phyloP scores from a whole-genome alignment of 2,888 invertebrate species.

The Calameuta filiformis region DNA sequence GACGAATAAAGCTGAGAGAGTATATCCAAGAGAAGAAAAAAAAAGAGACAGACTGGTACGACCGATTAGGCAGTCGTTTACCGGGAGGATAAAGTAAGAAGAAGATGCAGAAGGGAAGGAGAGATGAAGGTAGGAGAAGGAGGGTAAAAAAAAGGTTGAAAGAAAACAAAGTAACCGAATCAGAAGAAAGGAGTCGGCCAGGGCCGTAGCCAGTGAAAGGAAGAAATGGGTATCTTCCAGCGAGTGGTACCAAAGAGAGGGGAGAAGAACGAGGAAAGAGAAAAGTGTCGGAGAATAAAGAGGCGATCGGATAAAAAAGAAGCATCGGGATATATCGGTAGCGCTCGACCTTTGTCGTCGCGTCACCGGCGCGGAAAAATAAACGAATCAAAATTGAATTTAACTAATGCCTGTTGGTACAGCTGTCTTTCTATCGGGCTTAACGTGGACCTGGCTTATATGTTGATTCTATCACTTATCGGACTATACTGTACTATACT shows the following conservation, averaged over 20 bases:
- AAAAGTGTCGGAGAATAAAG: conserved; percentile 1
- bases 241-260: background rate
- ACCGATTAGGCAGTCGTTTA: conserved; percentile 10
- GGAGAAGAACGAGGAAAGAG: background rate
- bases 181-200: background rate
- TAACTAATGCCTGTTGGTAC: conserved; percentile 56
- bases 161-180: too few relatives aligned
- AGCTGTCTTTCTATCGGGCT: conserved; percentile 48
- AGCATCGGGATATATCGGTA: conserved; percentile 9
- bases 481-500: too few relatives aligned
- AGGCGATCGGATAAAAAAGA: conserved; percentile 10
- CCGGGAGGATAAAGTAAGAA: conserved; percentile 21
- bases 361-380: conserved; percentile 30
- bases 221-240: background rate
- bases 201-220: background rate
- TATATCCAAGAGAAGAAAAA: background rate
- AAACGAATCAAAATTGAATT: conserved; percentile 46
- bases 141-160: background rate
- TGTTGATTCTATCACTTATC: background rate
- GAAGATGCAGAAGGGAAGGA: background rate
- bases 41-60: background rate
- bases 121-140: conserved; percentile 13
- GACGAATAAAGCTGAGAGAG: background rate
- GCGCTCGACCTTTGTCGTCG: conserved; percentile 17
- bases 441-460: conserved; percentile 9